These are phyloP conservation scores for Acipenser ruthenus DNA, from an alignment of 2,797 vertebrate genomes.

Conservation along the genomic window DNA sequence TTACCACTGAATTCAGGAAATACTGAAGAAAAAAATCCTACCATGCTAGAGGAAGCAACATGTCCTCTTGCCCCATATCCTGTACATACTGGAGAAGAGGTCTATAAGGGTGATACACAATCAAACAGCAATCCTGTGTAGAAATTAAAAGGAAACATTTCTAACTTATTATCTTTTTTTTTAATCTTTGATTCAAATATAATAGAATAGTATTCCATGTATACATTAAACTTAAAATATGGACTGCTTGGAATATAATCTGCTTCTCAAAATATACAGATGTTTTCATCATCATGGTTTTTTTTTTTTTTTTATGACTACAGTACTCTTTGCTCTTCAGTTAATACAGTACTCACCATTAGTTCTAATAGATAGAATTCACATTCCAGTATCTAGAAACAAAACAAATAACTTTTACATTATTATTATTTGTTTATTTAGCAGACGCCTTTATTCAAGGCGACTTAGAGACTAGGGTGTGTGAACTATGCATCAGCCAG, in stretches of 20 bases:
- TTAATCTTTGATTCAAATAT: background rate
- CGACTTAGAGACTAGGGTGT: no score
- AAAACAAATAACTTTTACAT: constrained; percentile 18
- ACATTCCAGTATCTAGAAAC: constrained; percentile 89
- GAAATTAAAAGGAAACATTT: constrained; percentile 29
- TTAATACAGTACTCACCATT: constrained; percentile 74
- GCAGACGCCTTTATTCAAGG: background rate
- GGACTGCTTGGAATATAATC: no score
- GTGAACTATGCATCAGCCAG: no score
- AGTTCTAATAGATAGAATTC: constrained; percentile 98
- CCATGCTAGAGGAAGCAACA: constrained; percentile 96
- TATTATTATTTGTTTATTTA: background rate
- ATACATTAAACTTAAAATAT: no score
- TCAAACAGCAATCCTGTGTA: constrained; percentile 95
- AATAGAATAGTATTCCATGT: no score
- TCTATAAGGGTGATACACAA: constrained; percentile 98
- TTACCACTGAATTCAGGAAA: constrained; percentile 23
- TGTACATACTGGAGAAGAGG: constrained; percentile 95
- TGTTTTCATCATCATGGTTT: no score
- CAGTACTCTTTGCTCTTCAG: no score
- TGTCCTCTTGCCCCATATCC: constrained; percentile 99
- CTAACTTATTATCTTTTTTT: background rate
- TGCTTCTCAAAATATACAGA: no score
- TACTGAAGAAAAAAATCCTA: constrained; percentile 35
- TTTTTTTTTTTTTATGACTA: no score